phyloP scores from a whole-genome alignment of 2,797 vertebrate genomes.

The Hirundo rustica region DNA sequence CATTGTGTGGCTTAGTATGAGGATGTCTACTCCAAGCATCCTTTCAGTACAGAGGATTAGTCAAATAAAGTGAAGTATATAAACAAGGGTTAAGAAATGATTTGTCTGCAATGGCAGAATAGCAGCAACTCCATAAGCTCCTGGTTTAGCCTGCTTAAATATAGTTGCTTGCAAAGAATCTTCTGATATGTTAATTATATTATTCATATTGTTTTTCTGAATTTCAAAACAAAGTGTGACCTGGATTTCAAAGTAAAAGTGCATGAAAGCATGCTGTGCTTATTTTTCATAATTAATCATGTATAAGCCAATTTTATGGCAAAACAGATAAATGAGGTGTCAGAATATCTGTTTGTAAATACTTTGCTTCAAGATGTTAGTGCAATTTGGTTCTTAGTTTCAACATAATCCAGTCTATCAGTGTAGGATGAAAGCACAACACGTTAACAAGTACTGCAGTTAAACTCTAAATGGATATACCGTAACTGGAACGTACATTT shows the following conservation, averaged over 20 bases:
- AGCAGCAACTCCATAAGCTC: background rate
- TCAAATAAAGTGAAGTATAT: background rate
- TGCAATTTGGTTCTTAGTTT: background rate
- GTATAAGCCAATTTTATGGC: constrained; percentile 51
- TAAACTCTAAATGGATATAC: background rate
- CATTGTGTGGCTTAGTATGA: background rate
- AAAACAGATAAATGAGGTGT: constrained; percentile 49
- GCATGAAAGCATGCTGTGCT: constrained; percentile 38
- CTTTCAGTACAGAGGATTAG: background rate
- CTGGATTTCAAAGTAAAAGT: constrained; percentile 59
- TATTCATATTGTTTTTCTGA: constrained; percentile 35
- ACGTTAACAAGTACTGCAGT: background rate
- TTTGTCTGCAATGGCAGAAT: background rate
- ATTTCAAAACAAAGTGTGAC: constrained; percentile 53
- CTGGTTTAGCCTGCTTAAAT: background rate
- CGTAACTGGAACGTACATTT: background rate
- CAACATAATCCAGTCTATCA: background rate
- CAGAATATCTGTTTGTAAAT: constrained; percentile 49
- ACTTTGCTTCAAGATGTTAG: constrained; percentile 14
- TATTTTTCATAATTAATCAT: constrained; percentile 59
- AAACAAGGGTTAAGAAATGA: background rate
- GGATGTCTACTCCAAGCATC: background rate
- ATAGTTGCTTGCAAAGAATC: constrained; percentile 21
- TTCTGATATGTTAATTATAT: constrained; percentile 55
- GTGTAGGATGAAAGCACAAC: background rate